A percentile compares a stretch with the other conserved stretches of the same genome.
Evolutionary conservation across 2,113 vertebrate species (phyloP).

Genomic region (Bothrops jararaca): DNA sequence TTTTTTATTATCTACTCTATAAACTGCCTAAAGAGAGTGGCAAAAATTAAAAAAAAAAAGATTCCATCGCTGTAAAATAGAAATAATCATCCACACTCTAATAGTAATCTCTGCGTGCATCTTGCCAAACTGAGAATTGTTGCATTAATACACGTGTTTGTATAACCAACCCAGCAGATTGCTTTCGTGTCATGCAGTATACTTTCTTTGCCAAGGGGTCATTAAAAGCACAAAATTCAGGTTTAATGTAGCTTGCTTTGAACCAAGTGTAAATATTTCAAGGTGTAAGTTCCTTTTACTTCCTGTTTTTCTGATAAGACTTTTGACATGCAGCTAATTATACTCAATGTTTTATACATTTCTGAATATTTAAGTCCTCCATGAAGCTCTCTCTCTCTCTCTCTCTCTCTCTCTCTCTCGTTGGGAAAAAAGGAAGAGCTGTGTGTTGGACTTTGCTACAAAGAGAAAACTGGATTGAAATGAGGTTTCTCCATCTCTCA

Average conservation of each 20-base stretch:
- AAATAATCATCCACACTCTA: not conserved
- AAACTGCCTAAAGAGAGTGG: not conserved
- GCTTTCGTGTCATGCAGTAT: not conserved
- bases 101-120: not conserved
- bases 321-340: not conserved
- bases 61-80: not conserved
- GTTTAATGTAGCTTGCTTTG: not conserved
- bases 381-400: not conserved
- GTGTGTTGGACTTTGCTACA: not conserved
- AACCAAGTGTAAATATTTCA: not conserved
- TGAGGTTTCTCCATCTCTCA: not conserved
- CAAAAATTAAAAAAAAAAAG: not conserved
- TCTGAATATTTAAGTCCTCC: not conserved
- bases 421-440: not conserved
- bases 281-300: not conserved
- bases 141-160: not conserved
- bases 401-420: not conserved
- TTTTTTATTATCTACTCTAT: not conserved
- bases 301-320: not conserved
- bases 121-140: not conserved
- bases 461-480: not conserved
- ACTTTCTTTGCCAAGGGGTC: not conserved
- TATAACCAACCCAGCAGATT: not conserved
- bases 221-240: not conserved
- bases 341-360: not conserved